Base-by-base conservation (phyloP, 2,797 vertebrate species). In the Loris lydekkerianus region DNA sequence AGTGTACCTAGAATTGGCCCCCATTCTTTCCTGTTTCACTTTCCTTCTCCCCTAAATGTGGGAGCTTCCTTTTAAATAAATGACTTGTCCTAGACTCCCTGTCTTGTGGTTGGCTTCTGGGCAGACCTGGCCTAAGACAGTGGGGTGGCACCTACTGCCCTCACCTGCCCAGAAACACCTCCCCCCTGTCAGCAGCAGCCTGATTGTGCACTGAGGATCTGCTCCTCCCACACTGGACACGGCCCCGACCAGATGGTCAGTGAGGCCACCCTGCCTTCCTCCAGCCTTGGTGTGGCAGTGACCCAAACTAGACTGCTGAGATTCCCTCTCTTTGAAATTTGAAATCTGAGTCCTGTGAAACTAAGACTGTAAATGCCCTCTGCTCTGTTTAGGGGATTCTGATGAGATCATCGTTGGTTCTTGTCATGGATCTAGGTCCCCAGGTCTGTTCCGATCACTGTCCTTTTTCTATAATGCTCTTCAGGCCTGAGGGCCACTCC, bases 1-100 rank as follows among this genome's bases (percentile, higher is more conserved):
- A 13, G 0, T 13, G 34, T 11, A 34, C 34, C 67, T 14, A 7
- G 2, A 23, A 65, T 17, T 61, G 61, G 31, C 13, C 25, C 43
- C 58, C 34, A 81, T 29, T 29, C 58, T 25, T 63, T 4, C 34
- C 18, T 46, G 3, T 58, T 27, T 85, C 9, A 58, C 17, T 21
- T 72, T 77, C 60, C 53, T 56, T 21, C 31, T 61, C 43, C n/a
- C 6, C 3, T 23, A 23, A 23, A 43, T 31, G 31, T 10, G 81
- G 56, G 77, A 15, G 34, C 56, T 92, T 61, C 70, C 63, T 93
- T 94, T 77, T n/a, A 29, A 58, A 29, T 70, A 83, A 63, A 18
- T 9, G 6, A 8, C n/a, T 90, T 87, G 49, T 56, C 49, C 11
- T 60, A 2, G 25, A 63, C 14, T 67, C 8, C 49, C 73, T 53